These are phyloP conservation scores for Corythucha ciliata DNA, from an alignment of 2,888 invertebrate genomes.

Conservation along the genomic window DNA sequence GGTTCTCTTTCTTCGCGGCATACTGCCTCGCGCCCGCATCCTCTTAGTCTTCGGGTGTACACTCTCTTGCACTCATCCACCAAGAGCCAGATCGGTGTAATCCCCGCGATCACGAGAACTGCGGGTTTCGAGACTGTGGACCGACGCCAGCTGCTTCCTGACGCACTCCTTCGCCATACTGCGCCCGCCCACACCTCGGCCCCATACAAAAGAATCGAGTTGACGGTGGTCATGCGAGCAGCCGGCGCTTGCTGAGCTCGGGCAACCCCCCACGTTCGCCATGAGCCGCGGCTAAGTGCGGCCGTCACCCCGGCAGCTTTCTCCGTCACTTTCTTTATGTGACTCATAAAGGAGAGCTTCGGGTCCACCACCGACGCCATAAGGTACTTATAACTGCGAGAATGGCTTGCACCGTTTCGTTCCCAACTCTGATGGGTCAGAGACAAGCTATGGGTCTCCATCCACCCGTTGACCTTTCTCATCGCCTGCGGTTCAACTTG, in stretches of 20 bases:
- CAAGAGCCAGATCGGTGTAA: constrained; percentile 37
- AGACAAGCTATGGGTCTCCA: constrained; percentile 21
- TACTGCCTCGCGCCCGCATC: too few relatives aligned
- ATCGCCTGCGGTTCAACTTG: too few relatives aligned
- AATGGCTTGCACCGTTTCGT: not conserved
- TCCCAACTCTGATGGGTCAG: not conserved
- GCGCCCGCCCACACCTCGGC: constrained; percentile 23
- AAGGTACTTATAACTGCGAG: not conserved
- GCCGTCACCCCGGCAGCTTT: constrained; percentile 28
- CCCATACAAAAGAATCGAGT: constrained; percentile 11
- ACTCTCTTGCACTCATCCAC: constrained; percentile 25
- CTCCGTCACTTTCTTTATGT: constrained; percentile 23
- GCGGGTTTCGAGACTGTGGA: constrained; percentile 35
- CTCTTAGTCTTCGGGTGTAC: too few relatives aligned
- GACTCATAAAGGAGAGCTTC: constrained; percentile 27
- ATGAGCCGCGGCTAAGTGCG: constrained; percentile 31
- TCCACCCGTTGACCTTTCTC: constrained; percentile 25
- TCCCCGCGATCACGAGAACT: constrained; percentile 29
- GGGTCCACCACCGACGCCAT: constrained; percentile 22
- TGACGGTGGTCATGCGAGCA: not conserved
- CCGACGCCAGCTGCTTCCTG: constrained; percentile 26
- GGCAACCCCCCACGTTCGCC: constrained; percentile 32
- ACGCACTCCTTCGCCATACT: constrained; percentile 23
- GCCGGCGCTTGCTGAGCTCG: not conserved
- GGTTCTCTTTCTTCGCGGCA: constrained; percentile 15